Base-by-base conservation (phyloP, 2,797 vertebrate genomes). In the Botia kubotai region DNA sequence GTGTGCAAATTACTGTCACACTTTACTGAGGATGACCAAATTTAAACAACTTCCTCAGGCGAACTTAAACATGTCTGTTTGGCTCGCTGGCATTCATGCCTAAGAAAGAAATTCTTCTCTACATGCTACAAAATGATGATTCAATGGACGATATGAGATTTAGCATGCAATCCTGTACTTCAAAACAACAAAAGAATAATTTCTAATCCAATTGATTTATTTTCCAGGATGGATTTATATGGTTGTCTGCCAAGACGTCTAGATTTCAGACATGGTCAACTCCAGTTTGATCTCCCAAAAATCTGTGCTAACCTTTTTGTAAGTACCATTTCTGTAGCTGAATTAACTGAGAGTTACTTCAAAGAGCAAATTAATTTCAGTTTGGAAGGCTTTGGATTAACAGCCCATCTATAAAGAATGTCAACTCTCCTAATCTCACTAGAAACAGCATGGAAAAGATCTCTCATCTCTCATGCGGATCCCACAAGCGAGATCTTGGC, bases 1-100 rank as follows among this genome's bases (percentile, higher is more conserved):
- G 90, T 82, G 87, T 72, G 85, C 91, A 94, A 94, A 93, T 93
- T 93, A 89, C 87, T 92, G 92, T 93, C 92, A 92, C 92, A 93
- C 91, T 93, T 90, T 68, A 63, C 21, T 26, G 74, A 73, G 55
- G 82, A 80, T 75, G 86, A 92, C 89, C 90, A 87, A 91, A 90
- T 91, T 87, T 89, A 72, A 77, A 46, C 43, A 46, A 80, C 74
- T 86, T 86, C 82, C 77, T 63, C 84, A 75, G 52, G 77, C 84
- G 11, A 46, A 46, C 6, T 46, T 46, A 66, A 55, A 57, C 65
- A 21, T 14, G 68, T 77, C 50, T 68, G 65, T 77, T 77, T 77
- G 60, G n/a, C 60, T 75, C 19, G 23, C 33, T 43, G 65, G 63
- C 50, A 77, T 57, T 63, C 39, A 19, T 57, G 36, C 16, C 48